Conservation (phyloP, 2,113 vertebrate species). For the Psittacara wagleri region DNA sequence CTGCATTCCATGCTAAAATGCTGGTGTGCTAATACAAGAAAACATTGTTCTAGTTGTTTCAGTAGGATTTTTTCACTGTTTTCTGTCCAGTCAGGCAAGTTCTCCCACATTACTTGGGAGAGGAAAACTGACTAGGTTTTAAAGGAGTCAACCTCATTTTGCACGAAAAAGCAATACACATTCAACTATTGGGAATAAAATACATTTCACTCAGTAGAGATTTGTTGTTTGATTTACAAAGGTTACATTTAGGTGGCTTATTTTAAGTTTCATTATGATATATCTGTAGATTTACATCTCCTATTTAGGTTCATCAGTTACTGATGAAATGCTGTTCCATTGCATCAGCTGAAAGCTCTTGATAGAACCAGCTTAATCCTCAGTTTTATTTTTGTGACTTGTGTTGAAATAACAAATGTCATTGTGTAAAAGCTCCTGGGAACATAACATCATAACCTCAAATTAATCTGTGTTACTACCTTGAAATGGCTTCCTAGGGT, state of each 20-base stretch:
- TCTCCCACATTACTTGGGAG: constrained; percentile 63
- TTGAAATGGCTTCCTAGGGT: neutral
- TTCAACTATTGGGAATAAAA: neutral
- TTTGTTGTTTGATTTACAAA: neutral
- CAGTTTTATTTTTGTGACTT: neutral
- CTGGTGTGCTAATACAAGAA: constrained; percentile 62
- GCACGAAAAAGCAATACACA: neutral
- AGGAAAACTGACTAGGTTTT: constrained; percentile 8
- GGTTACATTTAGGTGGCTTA: neutral
- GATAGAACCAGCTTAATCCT: neutral
- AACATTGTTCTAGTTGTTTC: constrained; percentile 62
- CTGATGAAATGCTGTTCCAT: constrained; percentile 38
- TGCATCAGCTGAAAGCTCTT: constrained; percentile 43
- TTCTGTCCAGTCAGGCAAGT: constrained; percentile 53
- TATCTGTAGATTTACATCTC: constrained; percentile 13
- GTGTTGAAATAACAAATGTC: constrained; percentile 2
- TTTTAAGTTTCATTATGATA: neutral
- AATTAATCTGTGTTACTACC: neutral
- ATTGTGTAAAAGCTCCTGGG: constrained; percentile 36
- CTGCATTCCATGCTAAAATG: constrained; percentile 66
- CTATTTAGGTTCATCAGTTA: neutral
- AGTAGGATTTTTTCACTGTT: constrained; percentile 62
- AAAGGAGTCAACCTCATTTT: constrained; percentile 23
- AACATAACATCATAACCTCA: neutral
- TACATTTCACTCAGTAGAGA: neutral